Percentiles rank a stretch among this genome's conserved stretches.
These are phyloP conservation scores for Anarhynchus alexandrinus DNA, from an alignment of 2,113 vertebrate species.

Conservation along the genomic window DNA sequence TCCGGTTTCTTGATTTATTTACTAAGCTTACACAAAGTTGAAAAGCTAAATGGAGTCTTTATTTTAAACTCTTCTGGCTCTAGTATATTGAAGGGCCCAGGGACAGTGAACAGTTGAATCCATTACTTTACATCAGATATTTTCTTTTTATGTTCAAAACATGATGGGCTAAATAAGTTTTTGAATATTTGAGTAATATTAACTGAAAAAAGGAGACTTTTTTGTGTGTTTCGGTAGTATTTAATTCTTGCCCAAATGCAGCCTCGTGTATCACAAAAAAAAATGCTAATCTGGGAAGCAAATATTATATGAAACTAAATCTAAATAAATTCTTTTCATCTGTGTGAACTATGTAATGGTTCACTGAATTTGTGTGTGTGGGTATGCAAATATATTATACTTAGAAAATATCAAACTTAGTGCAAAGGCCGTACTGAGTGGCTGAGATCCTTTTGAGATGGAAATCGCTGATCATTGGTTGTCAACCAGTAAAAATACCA, in stretches of 20 bases:
- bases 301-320: background rate
- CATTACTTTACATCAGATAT: background rate
- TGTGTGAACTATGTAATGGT: background rate
- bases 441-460: background rate
- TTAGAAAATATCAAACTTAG: background rate
- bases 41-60: conserved; percentile 22
- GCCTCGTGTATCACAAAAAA: background rate
- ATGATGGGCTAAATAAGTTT: background rate
- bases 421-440: background rate
- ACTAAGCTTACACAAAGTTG: background rate
- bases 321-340: background rate
- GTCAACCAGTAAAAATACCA: background rate
- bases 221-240: background rate
- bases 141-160: background rate
- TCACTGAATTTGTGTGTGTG: background rate
- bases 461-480: background rate
- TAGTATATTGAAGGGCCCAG: background rate
- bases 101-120: background rate
- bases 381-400: background rate
- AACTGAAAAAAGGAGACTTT: background rate
- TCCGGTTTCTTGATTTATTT: background rate
- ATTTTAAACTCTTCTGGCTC: background rate
- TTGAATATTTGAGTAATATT: background rate
- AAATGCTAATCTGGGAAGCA: background rate
- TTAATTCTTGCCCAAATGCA: background rate